phyloP scores from a whole-genome alignment of 2,113 vertebrate genomes.

The Mohoua ochrocephala region DNA sequence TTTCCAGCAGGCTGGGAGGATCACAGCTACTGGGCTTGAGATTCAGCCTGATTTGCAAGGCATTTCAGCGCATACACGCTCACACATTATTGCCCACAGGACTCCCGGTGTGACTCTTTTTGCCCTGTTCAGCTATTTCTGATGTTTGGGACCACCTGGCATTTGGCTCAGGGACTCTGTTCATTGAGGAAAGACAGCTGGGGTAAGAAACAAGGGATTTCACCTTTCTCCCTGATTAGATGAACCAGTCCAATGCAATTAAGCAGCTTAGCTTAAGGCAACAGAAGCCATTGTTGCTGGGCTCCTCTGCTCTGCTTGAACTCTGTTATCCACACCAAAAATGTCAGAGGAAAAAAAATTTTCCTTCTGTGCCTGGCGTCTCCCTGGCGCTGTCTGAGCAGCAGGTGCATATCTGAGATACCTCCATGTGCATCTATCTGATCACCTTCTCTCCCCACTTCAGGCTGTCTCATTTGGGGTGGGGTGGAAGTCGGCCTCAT shows the following conservation, averaged over 20 bases:
- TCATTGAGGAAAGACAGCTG: not conserved
- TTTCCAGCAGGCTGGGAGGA: not conserved
- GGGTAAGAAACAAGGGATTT: not conserved
- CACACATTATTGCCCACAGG: not conserved
- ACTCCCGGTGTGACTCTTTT: not conserved
- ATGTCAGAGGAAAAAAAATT: slow-evolving; percentile 15
- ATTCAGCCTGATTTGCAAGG: not conserved
- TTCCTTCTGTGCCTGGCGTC: not conserved
- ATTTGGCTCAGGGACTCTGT: not conserved
- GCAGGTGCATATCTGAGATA: slow-evolving; percentile 59
- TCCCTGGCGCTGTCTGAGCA: slow-evolving; percentile 15
- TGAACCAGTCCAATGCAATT: slow-evolving; percentile 22
- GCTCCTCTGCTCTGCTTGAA: slow-evolving; percentile 25
- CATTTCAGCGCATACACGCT: not conserved
- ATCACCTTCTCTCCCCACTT: not conserved
- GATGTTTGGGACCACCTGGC: not conserved
- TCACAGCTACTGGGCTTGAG: not conserved
- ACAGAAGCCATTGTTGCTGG: not conserved
- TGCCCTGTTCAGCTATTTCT: not conserved
- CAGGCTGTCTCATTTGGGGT: not conserved
- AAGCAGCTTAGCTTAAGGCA: slow-evolving; percentile 49
- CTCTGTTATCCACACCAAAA: slow-evolving; percentile 23
- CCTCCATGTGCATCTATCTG: slow-evolving; percentile 21
- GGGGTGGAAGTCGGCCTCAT: not conserved
- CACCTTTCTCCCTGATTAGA: slow-evolving; percentile 38